Percentiles rank a stretch among this genome's conserved stretches.
These are phyloP conservation scores for Lutjanus erythropterus DNA, from an alignment of 2,113 vertebrate genomes.

Conservation along the genomic window DNA sequence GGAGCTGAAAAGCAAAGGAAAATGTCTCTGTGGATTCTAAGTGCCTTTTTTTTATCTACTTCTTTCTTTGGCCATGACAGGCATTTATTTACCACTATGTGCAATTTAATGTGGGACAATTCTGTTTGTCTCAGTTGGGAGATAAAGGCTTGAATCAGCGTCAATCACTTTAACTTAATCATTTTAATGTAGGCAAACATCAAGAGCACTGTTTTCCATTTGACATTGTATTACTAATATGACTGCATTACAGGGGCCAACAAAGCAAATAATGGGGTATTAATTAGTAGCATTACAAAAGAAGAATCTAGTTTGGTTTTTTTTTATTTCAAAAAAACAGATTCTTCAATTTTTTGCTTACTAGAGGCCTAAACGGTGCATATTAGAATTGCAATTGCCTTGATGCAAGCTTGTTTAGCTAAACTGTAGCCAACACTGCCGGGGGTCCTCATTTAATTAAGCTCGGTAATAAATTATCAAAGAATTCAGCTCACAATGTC, in stretches of 20 bases:
- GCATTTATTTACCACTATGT: constrained; percentile 9
- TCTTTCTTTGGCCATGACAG: constrained; percentile 26
- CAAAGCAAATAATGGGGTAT: constrained; percentile 13
- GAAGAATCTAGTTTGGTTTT: not conserved
- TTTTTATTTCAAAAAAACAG: constrained; percentile 25
- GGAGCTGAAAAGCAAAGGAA: constrained; percentile 8
- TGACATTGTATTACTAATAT: not conserved
- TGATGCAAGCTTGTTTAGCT: constrained; percentile 62
- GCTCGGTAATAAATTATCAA: constrained; percentile 66
- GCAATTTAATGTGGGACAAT: constrained; percentile 9
- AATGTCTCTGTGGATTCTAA: constrained; percentile 17
- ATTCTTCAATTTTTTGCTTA: constrained; percentile 29
- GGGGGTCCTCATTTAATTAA: constrained; percentile 69
- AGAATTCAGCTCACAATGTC: constrained; percentile 41
- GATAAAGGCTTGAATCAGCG: constrained; percentile 21
- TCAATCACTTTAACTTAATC: not conserved
- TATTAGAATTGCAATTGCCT: constrained; percentile 55
- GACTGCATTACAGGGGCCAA: not conserved
- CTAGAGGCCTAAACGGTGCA: constrained; percentile 29
- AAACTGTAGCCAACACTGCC: constrained; percentile 50
- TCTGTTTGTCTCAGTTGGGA: not conserved
- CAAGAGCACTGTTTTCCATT: constrained; percentile 4
- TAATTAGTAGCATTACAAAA: constrained; percentile 33
- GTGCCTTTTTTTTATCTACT: constrained; percentile 26
- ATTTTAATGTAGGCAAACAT: constrained; percentile 2